A percentile compares a stretch with the other conserved stretches of the same genome.
phyloP scores from a whole-genome alignment of 2,888 invertebrate genomes.

The Volucella inanis region DNA sequence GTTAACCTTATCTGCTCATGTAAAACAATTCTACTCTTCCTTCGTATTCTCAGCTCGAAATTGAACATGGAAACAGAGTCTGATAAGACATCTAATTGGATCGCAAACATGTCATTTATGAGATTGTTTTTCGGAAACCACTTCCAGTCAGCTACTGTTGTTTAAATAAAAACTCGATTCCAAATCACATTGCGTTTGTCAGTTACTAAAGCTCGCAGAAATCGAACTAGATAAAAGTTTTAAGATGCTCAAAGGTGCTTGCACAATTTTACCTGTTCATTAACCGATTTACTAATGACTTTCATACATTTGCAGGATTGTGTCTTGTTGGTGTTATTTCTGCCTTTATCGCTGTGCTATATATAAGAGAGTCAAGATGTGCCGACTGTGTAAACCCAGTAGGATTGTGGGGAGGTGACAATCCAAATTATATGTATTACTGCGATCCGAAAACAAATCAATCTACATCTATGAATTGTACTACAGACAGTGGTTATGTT shows the following conservation, averaged over 20 bases:
- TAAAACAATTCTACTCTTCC: neutral
- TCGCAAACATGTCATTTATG: slow-evolving; percentile 9
- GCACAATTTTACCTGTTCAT: neutral
- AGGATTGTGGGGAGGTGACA: slow-evolving; percentile 79
- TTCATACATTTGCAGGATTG: slow-evolving; percentile 14
- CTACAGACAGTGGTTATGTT: slow-evolving; percentile 79
- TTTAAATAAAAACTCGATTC: slow-evolving; percentile 39
- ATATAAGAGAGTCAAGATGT: slow-evolving; percentile 7
- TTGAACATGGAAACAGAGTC: neutral
- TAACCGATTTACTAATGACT: neutral
- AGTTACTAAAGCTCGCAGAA: slow-evolving; percentile 15
- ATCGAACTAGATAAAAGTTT: neutral
- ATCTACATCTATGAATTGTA: slow-evolving; percentile 77
- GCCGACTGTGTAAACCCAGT: slow-evolving; percentile 16
- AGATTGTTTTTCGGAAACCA: neutral
- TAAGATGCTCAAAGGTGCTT: slow-evolving; percentile 57
- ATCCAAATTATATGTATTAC: slow-evolving; percentile 80
- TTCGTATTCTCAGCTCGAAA: neutral
- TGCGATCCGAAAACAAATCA: slow-evolving; percentile 77
- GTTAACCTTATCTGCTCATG: slow-evolving; percentile 1
- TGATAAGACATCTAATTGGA: slow-evolving; percentile 10
- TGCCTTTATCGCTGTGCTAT: slow-evolving; percentile 4
- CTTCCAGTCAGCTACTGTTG: neutral
- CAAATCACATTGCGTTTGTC: slow-evolving; percentile 1
- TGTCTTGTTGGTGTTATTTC: neutral